These are phyloP conservation scores for Andrena marginata DNA, from an alignment of 2,888 invertebrate genomes.

Conservation along the genomic window DNA sequence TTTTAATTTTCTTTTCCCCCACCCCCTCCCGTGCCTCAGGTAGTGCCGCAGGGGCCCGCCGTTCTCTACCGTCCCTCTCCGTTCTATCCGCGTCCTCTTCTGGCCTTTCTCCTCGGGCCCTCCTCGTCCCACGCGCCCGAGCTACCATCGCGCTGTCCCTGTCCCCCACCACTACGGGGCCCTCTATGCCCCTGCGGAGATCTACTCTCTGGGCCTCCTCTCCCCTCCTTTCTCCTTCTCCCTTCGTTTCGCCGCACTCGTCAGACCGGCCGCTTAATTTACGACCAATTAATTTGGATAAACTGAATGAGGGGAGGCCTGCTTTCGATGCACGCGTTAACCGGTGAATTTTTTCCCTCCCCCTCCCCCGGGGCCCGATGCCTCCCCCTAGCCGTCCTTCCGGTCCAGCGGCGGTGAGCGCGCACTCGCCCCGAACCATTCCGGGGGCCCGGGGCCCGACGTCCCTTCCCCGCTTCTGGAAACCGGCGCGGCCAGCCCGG, in stretches of 20 bases:
- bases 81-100: conserved; percentile 16
- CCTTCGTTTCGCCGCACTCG: conserved; percentile 68
- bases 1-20: conserved; percentile 61
- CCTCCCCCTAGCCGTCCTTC: conserved; percentile 32
- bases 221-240: conserved; percentile 44
- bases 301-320: conserved; percentile 80
- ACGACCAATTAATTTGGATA: conserved; percentile 86
- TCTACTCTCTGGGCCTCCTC: conserved; percentile 41
- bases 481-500: conserved; percentile 24
- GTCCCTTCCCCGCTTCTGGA: conserved; percentile 14
- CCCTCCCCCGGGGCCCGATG: neutral
- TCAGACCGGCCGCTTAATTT: conserved; percentile 83
- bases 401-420: conserved; percentile 30
- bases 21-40: conserved; percentile 32
- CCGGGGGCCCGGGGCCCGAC: conserved; percentile 8
- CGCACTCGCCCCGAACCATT: conserved; percentile 11
- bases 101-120: conserved; percentile 36
- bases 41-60: conserved; percentile 6
- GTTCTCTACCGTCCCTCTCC: conserved; percentile 25
- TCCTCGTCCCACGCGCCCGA: conserved; percentile 3
- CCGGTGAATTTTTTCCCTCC: conserved; percentile 78
- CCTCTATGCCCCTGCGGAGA: conserved; percentile 15
- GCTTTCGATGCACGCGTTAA: conserved; percentile 84
- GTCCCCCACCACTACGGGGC: conserved; percentile 12
- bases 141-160: neutral